A percentile compares a stretch with the other conserved stretches of the same genome.
Evolutionary conservation across 2,113 vertebrate genomes (phyloP).

Genomic region (Saccopteryx leptura): DNA sequence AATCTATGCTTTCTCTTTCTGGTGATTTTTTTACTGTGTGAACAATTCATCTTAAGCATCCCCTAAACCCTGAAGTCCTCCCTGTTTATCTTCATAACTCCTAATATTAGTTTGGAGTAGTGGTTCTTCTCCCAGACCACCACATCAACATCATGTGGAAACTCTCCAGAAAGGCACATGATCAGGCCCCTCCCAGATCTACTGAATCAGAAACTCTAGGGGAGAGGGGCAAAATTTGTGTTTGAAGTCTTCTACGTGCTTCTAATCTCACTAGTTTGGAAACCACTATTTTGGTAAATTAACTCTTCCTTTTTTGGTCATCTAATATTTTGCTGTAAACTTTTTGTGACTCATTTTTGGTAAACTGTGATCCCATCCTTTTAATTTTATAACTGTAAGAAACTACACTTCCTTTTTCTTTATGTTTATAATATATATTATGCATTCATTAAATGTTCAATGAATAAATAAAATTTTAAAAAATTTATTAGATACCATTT

Average conservation of each 20-base stretch:
- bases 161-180: neutral
- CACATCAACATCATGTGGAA: neutral
- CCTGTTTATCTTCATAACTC: neutral
- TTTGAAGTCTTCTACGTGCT: neutral
- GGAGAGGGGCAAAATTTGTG: neutral
- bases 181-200: neutral
- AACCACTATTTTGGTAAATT: neutral
- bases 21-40: neutral
- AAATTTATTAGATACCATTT: neutral
- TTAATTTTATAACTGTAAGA: neutral
- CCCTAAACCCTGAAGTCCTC: neutral
- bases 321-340: neutral
- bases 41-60: neutral
- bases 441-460: conserved; percentile 1
- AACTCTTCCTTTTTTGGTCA: neutral
- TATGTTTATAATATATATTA: neutral
- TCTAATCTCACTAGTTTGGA: neutral
- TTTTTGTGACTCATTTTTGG: neutral
- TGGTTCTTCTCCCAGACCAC: neutral
- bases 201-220: neutral
- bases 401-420: neutral
- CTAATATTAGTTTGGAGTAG: neutral
- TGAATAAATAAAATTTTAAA: neutral
- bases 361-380: conserved; percentile 49
- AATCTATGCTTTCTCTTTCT: neutral